Evolutionary conservation across 2,888 invertebrate genomes (phyloP), one percentile per base, ranked within the genome.

Genomic region (Habroteleia sp.): DNA sequence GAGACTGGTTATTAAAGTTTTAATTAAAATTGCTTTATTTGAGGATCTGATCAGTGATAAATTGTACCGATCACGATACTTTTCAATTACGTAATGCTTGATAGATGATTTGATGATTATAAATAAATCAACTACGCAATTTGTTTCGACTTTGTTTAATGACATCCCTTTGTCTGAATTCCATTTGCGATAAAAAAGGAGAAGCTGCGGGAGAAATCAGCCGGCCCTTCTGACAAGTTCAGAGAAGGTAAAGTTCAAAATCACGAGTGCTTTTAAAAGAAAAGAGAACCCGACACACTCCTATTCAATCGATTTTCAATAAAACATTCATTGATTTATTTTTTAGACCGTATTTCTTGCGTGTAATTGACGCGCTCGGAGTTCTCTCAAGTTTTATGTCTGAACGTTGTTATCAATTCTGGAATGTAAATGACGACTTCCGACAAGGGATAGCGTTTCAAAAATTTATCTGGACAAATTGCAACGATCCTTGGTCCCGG

Each of bases 1-100:
- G 54, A 39, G 35, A 46, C 62, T 20, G 54, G 27, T 54, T 46
- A 41, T 68, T 35, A 35, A 37, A 39, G 48, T 50, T n/a, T 35
- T 41, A 74, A 74, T 74, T 60, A 60, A 62, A 68, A 68, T 52
- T 58, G 65, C 65, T 65, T 65, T 65, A 69, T 52, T 69, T 60
- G 42, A 6, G 16, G 10, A 44, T 41, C 60, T 35, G 48, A 33
- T 56, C 46, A 42, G 42, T 58, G 27, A 72, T 56, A 14, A 37
- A 44, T 62, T 39, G 44, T 35, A 6, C 11, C n/a, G 50, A 58
- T 68, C 41, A 37, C 37, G 46, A 56, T 54, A 54, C 44, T 44
- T 63, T 50, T 31, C 33, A n/a, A 7, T 14, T 27, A 17, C 41
- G 20, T 41, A 16, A 3, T 6, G 14, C 50, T 16, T 25, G 41